phyloP scores from a whole-genome alignment of 1,140 invertebrate species.

The Pseudachorutes palmiensis region DNA sequence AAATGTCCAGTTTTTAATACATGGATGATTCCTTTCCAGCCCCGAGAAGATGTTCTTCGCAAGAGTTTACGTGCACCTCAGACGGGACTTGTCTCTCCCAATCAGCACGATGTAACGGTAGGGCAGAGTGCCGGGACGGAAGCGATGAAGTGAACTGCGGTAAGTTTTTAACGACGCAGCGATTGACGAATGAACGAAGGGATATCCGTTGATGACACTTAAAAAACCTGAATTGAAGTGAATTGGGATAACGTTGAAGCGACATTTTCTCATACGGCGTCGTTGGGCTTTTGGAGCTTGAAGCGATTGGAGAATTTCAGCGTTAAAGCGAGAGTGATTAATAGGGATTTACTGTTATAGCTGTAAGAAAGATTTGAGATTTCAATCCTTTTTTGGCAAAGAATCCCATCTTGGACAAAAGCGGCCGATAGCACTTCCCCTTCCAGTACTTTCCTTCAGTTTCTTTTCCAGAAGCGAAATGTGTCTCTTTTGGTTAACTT shows the following conservation, averaged over 20 bases:
- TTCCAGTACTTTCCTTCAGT: too few relatives aligned
- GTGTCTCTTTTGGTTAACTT: background rate
- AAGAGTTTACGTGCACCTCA: background rate
- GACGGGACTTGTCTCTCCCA: background rate
- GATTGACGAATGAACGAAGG: too few relatives aligned
- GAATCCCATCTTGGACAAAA: background rate
- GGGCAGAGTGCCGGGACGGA: slow-evolving; percentile 22
- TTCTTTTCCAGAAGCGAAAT: too few relatives aligned
- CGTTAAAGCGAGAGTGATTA: background rate
- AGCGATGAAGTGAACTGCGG: slow-evolving; percentile 51
- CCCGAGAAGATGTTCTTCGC: background rate
- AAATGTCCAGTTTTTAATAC: background rate
- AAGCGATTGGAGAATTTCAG: background rate
- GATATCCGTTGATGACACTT: too few relatives aligned
- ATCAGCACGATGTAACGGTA: slow-evolving; percentile 7
- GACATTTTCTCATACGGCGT: background rate
- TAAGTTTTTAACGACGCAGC: too few relatives aligned
- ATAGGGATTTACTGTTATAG: background rate
- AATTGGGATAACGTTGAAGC: background rate
- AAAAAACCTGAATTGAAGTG: background rate
- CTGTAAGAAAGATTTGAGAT: background rate
- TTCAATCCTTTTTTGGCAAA: background rate
- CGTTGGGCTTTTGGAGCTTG: background rate
- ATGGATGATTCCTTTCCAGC: background rate
- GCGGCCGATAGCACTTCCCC: too few relatives aligned